phyloP scores from a whole-genome alignment of 2,113 vertebrate species.

The Orthonyx spaldingii region DNA sequence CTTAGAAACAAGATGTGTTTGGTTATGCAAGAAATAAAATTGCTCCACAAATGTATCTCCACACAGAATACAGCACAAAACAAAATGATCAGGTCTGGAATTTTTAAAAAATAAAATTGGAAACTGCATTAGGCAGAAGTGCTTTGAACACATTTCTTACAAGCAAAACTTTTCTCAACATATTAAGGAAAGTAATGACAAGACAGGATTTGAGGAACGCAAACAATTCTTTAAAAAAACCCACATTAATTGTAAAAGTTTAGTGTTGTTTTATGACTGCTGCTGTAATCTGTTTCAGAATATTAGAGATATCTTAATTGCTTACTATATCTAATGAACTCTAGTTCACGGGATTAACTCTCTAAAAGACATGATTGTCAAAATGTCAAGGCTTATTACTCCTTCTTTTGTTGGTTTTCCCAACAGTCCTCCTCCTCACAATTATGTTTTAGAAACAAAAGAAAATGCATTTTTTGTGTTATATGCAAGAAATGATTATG shows the following conservation, averaged over 20 bases:
- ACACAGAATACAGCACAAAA: background rate
- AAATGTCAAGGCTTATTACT: slow-evolving; percentile 1
- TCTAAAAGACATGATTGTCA: background rate
- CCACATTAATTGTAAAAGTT: background rate
- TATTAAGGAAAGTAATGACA: background rate
- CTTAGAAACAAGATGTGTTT: background rate
- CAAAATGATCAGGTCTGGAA: background rate
- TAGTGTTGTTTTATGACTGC: background rate
- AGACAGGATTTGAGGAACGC: background rate
- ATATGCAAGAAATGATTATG: accelerated
- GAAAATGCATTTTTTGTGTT: background rate
- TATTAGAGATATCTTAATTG: background rate
- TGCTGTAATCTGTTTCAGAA: background rate
- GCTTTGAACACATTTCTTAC: background rate
- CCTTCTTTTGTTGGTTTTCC: background rate
- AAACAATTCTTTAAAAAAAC: background rate
- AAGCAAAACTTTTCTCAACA: background rate
- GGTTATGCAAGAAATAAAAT: background rate
- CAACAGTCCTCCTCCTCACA: background rate
- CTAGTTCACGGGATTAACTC: background rate
- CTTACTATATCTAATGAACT: background rate
- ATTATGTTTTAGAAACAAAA: background rate
- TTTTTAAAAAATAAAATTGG: background rate
- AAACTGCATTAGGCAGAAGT: background rate
- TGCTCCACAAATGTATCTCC: background rate